A percentile compares a stretch with the other conserved stretches of the same genome.
phyloP scores from a whole-genome alignment of 2,113 vertebrate genomes.

The Rhombomys opimus region DNA sequence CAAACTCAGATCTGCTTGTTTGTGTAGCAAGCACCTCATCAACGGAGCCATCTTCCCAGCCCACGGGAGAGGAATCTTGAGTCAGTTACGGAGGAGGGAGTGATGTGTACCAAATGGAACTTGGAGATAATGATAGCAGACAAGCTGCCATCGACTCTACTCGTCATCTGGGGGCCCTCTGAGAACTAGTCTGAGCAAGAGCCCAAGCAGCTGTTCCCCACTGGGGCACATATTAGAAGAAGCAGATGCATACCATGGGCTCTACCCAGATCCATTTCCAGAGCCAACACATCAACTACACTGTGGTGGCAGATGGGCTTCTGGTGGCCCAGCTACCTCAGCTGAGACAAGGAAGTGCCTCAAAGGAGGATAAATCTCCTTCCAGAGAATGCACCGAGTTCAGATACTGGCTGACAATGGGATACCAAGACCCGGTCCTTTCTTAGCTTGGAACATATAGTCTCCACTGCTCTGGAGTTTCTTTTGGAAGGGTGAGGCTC shows the following conservation, averaged over 20 bases:
- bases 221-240: not conserved
- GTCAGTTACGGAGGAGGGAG: fast-evolving
- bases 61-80: not conserved
- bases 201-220: not conserved
- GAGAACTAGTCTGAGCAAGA: not conserved
- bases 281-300: not conserved
- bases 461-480: not conserved
- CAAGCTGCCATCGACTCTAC: not conserved
- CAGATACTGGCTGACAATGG: not conserved
- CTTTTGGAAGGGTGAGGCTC: not conserved
- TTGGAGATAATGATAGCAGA: too few species aligned
- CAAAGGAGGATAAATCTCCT: not conserved
- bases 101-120: not conserved
- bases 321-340: not conserved
- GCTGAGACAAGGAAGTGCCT: not conserved
- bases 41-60: not conserved
- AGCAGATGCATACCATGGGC: not conserved
- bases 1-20: not conserved
- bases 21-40: not conserved
- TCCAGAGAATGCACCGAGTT: not conserved
- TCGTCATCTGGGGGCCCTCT: not conserved
- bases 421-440: not conserved
- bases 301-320: not conserved
- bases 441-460: not conserved
- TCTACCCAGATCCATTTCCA: too few species aligned